Conservation (phyloP, 2,797 vertebrate species). For the Mallotus villosus region DNA sequence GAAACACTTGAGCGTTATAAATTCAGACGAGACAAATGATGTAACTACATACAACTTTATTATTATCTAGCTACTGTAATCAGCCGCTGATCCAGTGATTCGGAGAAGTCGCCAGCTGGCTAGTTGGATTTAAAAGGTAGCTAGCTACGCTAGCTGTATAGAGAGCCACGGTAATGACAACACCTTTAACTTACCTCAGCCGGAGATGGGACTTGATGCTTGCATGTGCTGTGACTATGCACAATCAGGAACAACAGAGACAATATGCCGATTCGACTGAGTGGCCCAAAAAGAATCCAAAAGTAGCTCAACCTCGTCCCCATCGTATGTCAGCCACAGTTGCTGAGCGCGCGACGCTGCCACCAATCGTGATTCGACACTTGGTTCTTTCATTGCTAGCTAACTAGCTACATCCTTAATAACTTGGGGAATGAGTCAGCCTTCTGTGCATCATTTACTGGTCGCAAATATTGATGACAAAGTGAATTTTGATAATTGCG, state of each 20-base stretch:
- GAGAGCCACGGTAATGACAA: too few relatives aligned
- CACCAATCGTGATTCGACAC: slow-evolving; percentile 31
- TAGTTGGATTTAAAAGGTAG: too few relatives aligned
- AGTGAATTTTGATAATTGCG: not conserved
- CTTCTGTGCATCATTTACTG: not conserved
- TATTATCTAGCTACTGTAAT: too few relatives aligned
- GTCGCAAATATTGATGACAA: not conserved
- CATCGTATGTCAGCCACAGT: slow-evolving; percentile 65
- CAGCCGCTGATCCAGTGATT: too few relatives aligned
- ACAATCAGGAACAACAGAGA: slow-evolving; percentile 47
- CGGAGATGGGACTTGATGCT: slow-evolving; percentile 64
- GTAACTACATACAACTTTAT: too few relatives aligned
- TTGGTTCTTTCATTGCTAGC: slow-evolving; percentile 65
- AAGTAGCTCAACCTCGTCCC: slow-evolving; percentile 60
- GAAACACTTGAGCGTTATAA: too few relatives aligned
- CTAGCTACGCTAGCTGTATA: too few relatives aligned
- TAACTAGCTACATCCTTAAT: not conserved
- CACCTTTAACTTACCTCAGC: slow-evolving; percentile 60
- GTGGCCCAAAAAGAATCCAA: slow-evolving; percentile 54
- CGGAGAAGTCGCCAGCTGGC: too few relatives aligned
- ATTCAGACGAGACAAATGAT: too few relatives aligned
- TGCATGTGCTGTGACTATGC: slow-evolving; percentile 65
- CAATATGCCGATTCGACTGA: slow-evolving; percentile 41
- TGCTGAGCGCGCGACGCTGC: slow-evolving; percentile 42
- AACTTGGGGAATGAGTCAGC: not conserved